phyloP scores from a whole-genome alignment of 2,888 invertebrate genomes.

The Plebejus argus region DNA sequence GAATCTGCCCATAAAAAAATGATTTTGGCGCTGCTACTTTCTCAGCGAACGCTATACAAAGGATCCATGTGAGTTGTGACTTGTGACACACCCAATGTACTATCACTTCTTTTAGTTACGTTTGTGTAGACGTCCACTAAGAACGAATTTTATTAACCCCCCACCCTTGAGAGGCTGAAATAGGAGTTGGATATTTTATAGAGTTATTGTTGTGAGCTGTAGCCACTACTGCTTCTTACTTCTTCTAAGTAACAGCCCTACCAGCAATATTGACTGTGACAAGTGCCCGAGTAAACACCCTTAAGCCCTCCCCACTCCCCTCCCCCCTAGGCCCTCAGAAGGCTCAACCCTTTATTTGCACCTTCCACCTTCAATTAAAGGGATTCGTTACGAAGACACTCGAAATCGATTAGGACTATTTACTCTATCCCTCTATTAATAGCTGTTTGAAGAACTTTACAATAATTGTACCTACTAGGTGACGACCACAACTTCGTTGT shows the following conservation, averaged over 20 bases:
- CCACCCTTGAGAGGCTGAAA: no score
- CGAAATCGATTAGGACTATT: not conserved
- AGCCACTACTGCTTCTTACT: not conserved
- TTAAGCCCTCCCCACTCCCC: not conserved
- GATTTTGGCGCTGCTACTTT: no score
- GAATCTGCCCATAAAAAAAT: no score
- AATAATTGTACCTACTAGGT: no score
- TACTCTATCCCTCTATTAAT: not conserved
- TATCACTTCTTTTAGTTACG: no score
- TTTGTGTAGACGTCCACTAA: no score
- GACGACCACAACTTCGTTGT: no score
- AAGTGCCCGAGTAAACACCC: not conserved
- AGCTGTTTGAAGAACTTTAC: not conserved
- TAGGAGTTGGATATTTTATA: no score
- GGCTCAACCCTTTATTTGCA: constrained; percentile 6
- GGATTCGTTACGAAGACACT: not conserved
- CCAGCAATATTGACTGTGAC: not conserved
- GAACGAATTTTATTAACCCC: no score
- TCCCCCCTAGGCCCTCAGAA: not conserved
- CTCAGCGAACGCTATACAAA: no score
- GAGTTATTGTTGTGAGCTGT: not conserved
- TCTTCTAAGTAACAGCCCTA: not conserved
- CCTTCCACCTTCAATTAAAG: constrained; percentile 18
- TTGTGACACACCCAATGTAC: no score
- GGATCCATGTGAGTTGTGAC: no score